Evolutionary conservation across 2,888 invertebrate species (phyloP).

Genomic region (Miltochrista miniata): DNA sequence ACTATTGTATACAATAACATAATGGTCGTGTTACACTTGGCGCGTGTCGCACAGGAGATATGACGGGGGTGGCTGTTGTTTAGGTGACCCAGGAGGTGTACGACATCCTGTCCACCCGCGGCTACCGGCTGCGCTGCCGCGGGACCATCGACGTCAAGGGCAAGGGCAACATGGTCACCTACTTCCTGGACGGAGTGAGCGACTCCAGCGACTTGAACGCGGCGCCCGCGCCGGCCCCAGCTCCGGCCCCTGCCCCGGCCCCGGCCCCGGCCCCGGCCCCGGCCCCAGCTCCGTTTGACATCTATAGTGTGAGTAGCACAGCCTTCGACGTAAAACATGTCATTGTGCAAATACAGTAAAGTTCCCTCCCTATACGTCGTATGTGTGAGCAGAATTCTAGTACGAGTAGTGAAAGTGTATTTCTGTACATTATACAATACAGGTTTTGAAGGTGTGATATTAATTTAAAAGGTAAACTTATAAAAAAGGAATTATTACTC

Average conservation of each 20-base stretch:
- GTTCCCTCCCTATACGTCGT: too few species aligned
- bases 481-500: too few species aligned
- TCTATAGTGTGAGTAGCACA: conserved; percentile 53
- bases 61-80: conserved; percentile 27
- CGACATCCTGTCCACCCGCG: conserved; percentile 89
- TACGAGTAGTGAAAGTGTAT: too few species aligned
- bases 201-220: conserved; percentile 21
- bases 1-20: neutral
- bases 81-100: conserved; percentile 95
- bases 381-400: too few species aligned
- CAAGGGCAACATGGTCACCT: conserved; percentile 97
- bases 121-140: conserved; percentile 92
- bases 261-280: too few species aligned
- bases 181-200: conserved; percentile 87
- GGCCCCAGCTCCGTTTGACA: neutral
- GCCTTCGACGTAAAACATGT: too few species aligned
- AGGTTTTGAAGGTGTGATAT: too few species aligned
- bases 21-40: neutral
- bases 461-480: too few species aligned
- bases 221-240: too few species aligned
- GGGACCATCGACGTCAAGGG: conserved; percentile 96
- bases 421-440: too few species aligned
- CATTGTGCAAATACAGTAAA: too few species aligned
- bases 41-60: neutral
- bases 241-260: too few species aligned